Conservation (phyloP, 2,113 vertebrate genomes). For the Mobula birostris region DNA sequence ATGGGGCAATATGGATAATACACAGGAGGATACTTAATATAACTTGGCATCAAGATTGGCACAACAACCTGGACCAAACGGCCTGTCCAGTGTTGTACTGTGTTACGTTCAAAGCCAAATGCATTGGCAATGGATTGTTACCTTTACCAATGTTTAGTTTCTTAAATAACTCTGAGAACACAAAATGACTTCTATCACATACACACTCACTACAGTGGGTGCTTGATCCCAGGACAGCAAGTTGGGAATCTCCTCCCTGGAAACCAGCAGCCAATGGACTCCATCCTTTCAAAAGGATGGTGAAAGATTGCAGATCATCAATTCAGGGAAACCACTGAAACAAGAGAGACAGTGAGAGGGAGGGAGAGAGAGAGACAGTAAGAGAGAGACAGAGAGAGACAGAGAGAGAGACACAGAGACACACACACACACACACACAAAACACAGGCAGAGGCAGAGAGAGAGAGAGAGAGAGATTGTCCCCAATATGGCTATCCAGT, state of each 20-base stretch:
- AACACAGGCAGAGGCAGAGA: too few species aligned
- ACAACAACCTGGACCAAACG: too few species aligned
- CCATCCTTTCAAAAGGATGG: background rate
- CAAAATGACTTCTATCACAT: background rate
- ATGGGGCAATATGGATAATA: too few species aligned
- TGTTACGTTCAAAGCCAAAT: too few species aligned
- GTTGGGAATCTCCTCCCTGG: background rate
- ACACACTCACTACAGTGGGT: background rate
- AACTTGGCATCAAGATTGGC: too few species aligned
- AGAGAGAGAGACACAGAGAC: too few species aligned
- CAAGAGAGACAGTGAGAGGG: background rate
- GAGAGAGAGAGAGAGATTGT: background rate
- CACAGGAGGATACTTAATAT: too few species aligned
- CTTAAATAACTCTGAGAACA: background rate
- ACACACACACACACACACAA: too few species aligned
- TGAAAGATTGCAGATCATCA: constrained; percentile 20
- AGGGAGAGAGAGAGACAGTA: background rate
- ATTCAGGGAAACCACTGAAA: constrained; percentile 4
- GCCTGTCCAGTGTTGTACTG: too few species aligned
- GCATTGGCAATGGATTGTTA: background rate
- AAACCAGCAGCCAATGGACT: constrained; percentile 26
- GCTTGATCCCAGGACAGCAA: background rate
- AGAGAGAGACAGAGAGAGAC: too few species aligned
- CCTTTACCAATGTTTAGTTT: background rate
- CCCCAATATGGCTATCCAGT: background rate